phyloP scores from a whole-genome alignment of 2,888 invertebrate genomes.

The Ormyrus pomaceus region DNA sequence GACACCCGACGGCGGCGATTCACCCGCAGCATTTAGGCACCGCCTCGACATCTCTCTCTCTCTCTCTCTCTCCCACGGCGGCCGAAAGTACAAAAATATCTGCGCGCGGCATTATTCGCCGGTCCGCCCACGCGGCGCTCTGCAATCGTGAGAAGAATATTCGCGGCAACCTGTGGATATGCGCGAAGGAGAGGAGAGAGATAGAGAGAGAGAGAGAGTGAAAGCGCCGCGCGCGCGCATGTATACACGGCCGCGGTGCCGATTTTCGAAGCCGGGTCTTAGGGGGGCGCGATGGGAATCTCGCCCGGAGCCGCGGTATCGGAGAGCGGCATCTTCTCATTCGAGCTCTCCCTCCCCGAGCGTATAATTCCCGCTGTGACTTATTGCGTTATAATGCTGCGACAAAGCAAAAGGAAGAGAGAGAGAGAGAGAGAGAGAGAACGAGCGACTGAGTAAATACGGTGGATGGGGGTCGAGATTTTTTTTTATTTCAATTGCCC shows the following conservation, averaged over 20 bases:
- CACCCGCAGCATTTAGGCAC: neutral
- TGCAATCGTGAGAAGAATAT: conserved; percentile 68
- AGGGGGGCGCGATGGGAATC: neutral
- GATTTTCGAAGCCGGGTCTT: conserved; percentile 30
- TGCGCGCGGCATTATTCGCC: conserved; percentile 62
- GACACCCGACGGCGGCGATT: neutral
- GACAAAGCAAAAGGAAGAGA: neutral
- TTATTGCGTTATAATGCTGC: conserved; percentile 40
- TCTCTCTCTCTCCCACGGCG: neutral
- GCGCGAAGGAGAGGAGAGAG: conserved; percentile 34
- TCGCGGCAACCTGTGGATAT: conserved; percentile 2
- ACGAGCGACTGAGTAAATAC: neutral
- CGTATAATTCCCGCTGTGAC: conserved; percentile 38
- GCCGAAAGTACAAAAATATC: conserved; percentile 39
- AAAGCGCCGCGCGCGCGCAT: neutral
- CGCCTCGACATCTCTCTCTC: neutral
- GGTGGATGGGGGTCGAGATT: too few species aligned
- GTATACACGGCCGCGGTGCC: conserved; percentile 4
- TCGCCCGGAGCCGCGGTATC: neutral
- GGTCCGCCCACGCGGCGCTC: conserved; percentile 67
- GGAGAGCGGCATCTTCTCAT: neutral
- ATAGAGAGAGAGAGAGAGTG: conserved; percentile 39
- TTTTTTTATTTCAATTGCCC: too few species aligned
- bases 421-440: neutral
- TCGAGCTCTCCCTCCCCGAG: neutral